A percentile compares a stretch with the other conserved stretches of the same genome.
Evolutionary conservation across 2,113 vertebrate species (phyloP).

Genomic region (Phylloscopus trochilus): DNA sequence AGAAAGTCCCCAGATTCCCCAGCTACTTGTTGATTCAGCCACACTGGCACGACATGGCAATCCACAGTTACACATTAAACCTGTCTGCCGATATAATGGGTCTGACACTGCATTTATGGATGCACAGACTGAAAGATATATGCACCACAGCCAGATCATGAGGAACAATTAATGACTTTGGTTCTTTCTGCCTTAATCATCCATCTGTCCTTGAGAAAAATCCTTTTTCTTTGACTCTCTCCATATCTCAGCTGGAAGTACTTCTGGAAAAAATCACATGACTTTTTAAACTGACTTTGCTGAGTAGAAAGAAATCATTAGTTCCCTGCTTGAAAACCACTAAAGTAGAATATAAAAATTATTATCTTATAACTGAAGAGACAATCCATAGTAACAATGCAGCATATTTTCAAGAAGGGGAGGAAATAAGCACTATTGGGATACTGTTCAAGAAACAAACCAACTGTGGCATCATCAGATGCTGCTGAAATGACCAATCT

Average conservation of each 20-base stretch:
- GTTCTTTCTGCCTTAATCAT: background rate
- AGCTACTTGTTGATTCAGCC: background rate
- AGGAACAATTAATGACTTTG: background rate
- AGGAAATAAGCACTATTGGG: background rate
- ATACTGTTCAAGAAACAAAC: background rate
- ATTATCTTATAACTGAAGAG: background rate
- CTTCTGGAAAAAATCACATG: background rate
- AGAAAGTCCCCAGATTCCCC: constrained; percentile 51
- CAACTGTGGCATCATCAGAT: background rate
- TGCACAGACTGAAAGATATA: background rate
- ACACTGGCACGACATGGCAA: background rate
- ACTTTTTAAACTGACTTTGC: background rate
- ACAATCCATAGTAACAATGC: background rate
- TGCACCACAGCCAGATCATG: background rate
- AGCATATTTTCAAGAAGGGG: background rate
- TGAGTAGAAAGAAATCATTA: background rate
- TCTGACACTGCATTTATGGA: background rate
- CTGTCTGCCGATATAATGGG: background rate
- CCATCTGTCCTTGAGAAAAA: background rate
- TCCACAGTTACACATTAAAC: background rate
- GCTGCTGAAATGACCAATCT: background rate
- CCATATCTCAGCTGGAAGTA: background rate
- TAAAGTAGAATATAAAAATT: background rate
- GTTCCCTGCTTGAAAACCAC: background rate
- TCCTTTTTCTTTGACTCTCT: background rate